These are phyloP conservation scores for Delichon dasypus DNA, from an alignment of 2,797 vertebrate genomes.

Conservation along the genomic window DNA sequence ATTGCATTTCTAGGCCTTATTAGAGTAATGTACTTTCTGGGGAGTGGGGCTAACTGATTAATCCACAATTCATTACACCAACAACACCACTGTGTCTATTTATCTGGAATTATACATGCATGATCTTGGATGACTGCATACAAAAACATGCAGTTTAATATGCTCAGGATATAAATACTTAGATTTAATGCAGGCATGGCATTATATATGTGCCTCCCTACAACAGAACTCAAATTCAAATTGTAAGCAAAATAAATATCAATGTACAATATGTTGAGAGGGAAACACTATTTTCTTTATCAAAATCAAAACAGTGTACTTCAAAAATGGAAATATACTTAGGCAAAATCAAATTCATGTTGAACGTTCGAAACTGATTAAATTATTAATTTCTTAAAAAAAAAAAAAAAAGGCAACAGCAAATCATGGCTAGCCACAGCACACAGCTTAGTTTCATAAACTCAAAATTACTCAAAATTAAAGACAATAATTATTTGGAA, in stretches of 20 bases:
- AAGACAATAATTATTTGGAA: neutral
- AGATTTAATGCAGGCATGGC: neutral
- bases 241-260: slow-evolving; percentile 29
- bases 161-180: neutral
- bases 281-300: neutral
- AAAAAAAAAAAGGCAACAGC: neutral
- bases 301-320: neutral
- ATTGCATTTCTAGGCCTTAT: neutral
- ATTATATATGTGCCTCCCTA: neutral
- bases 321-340: slow-evolving; percentile 7
- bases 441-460: neutral
- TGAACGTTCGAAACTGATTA: neutral
- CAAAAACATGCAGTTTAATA: neutral
- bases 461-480: neutral
- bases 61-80: neutral
- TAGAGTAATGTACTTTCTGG: neutral
- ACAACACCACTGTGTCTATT: neutral
- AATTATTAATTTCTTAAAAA: neutral
- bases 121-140: neutral
- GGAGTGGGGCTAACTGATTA: neutral
- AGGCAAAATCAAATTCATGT: slow-evolving; percentile 30
- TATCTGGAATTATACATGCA: neutral
- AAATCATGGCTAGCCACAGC: neutral
- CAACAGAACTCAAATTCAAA: slow-evolving; percentile 25
- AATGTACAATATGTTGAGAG: neutral